phyloP scores from a whole-genome alignment of 2,888 invertebrate species.

The Amphiduros pacificus region DNA sequence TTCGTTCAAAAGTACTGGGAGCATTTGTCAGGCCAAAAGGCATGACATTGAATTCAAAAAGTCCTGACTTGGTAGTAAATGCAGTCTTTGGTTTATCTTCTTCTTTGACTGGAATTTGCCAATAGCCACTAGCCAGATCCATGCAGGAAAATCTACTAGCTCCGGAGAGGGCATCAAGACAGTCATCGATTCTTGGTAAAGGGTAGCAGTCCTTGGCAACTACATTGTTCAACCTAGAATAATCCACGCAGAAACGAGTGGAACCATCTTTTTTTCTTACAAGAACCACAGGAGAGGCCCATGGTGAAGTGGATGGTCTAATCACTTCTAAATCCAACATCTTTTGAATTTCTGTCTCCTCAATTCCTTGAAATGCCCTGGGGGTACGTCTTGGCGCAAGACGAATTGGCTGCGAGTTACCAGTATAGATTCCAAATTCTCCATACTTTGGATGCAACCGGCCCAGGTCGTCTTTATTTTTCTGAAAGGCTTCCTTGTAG shows the following conservation, averaged over 20 bases:
- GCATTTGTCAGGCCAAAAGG: slow-evolving; percentile 11
- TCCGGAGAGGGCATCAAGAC: slow-evolving; percentile 18
- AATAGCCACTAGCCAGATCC: slow-evolving; percentile 20
- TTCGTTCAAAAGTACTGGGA: slow-evolving; percentile 1
- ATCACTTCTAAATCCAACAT: not conserved
- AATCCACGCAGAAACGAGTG: slow-evolving; percentile 29
- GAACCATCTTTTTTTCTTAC: slow-evolving; percentile 17
- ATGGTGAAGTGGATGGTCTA: not conserved
- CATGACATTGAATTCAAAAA: not conserved
- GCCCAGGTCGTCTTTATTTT: not conserved
- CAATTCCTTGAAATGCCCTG: not conserved
- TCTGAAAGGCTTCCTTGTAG: not conserved
- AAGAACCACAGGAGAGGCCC: slow-evolving; percentile 1
- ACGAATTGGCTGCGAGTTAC: not conserved
- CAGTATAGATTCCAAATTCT: not conserved
- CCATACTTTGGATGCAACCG: not conserved
- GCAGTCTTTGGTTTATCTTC: slow-evolving; percentile 14
- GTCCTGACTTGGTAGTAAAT: slow-evolving; percentile 4
- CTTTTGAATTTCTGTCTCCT: not conserved
- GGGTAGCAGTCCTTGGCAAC: slow-evolving; percentile 20
- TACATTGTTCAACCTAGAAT: slow-evolving; percentile 24
- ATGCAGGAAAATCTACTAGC: slow-evolving; percentile 27
- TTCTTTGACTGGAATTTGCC: slow-evolving; percentile 3
- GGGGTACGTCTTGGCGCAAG: not conserved
- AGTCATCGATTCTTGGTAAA: slow-evolving; percentile 21